Evolutionary conservation across 2,113 vertebrate species (phyloP).

Genomic region (Brachyistius frenatus): DNA sequence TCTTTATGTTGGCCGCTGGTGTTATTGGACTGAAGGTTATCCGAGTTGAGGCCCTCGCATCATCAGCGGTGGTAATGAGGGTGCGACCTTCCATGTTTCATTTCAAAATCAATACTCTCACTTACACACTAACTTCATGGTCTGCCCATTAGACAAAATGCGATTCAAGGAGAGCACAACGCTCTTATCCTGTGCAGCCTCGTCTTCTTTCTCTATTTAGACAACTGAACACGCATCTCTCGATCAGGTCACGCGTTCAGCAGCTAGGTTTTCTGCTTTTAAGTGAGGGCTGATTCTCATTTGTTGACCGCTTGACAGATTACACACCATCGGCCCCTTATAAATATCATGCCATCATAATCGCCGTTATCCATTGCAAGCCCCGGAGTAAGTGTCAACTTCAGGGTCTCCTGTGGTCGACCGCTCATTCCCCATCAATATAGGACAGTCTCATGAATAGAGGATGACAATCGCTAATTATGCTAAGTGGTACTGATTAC

Average conservation of each 20-base stretch:
- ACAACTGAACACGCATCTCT: conserved; percentile 4
- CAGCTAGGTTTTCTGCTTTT: conserved; percentile 3
- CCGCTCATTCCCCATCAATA: conserved; percentile 33
- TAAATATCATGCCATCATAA: background rate
- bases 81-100: conserved; percentile 77
- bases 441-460: conserved; percentile 54
- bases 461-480: conserved; percentile 74
- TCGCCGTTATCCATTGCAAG: background rate
- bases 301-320: conserved; percentile 11
- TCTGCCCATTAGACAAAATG: conserved; percentile 75
- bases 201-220: conserved; percentile 15
- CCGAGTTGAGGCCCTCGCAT: conserved; percentile 59
- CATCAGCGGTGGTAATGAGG: conserved; percentile 72
- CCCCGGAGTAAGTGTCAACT: conserved; percentile 13
- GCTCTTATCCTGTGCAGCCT: background rate
- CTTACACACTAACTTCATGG: conserved; percentile 73
- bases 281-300: background rate
- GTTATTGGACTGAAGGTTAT: conserved; percentile 56
- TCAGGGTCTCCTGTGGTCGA: conserved; percentile 13
- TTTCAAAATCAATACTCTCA: conserved; percentile 80
- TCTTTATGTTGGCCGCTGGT: conserved; percentile 21
- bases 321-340: background rate
- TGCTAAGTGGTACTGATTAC: conserved; percentile 73
- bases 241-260: conserved; percentile 5
- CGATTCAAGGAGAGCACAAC: conserved; percentile 53